Evolutionary conservation across 2,113 vertebrate species (phyloP).

Genomic region (Maccullochella peelii): DNA sequence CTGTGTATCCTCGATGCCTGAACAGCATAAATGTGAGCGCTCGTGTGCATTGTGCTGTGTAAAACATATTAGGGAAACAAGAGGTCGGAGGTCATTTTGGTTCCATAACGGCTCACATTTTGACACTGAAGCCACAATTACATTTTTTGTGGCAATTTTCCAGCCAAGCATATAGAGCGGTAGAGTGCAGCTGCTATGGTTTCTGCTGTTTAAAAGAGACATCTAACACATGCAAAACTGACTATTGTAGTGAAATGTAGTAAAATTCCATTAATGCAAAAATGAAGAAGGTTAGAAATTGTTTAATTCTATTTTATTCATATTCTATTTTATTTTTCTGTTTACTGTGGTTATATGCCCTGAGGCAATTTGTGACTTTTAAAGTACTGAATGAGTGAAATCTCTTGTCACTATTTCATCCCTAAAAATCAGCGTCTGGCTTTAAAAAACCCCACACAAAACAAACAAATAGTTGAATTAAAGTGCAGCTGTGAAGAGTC

Average conservation of each 20-base stretch:
- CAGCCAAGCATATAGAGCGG: neutral
- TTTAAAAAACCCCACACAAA: too few species aligned
- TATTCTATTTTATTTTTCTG: neutral
- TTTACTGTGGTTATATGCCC: neutral
- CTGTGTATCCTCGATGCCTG: neutral
- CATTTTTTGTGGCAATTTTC: slow-evolving; percentile 1
- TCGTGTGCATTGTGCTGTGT: neutral
- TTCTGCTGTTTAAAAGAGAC: neutral
- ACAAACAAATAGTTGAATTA: neutral
- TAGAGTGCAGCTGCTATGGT: neutral
- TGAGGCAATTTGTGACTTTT: neutral
- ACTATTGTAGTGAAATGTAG: neutral
- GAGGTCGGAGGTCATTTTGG: slow-evolving; percentile 5
- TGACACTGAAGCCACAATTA: slow-evolving; percentile 3
- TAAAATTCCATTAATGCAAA: neutral
- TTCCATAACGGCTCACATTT: neutral
- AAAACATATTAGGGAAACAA: neutral
- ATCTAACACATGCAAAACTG: neutral
- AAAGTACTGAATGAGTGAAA: neutral
- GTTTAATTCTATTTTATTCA: neutral
- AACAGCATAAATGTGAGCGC: neutral
- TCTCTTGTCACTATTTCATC: neutral
- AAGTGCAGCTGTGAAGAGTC: neutral
- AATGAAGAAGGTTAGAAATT: neutral
- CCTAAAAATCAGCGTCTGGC: neutral